phyloP scores from a whole-genome alignment of 1,140 invertebrate genomes.

The Bacillus rossius region DNA sequence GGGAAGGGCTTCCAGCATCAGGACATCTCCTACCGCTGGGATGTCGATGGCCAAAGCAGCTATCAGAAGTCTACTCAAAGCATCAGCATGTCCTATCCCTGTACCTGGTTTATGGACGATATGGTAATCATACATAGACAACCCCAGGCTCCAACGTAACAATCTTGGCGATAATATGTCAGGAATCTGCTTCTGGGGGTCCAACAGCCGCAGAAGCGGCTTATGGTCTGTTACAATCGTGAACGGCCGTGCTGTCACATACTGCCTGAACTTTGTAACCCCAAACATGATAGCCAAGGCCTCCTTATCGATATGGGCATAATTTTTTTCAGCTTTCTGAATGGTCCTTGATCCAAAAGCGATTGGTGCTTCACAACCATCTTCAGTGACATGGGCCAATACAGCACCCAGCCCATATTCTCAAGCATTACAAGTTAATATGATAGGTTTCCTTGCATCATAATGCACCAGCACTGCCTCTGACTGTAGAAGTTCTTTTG shows the following conservation, averaged over 20 bases:
- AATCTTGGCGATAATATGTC: too few relatives aligned
- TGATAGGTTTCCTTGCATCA: conserved; percentile 35
- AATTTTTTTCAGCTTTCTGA: conserved; percentile 39
- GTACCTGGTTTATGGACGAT: too few relatives aligned
- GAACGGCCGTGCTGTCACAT: conserved; percentile 46
- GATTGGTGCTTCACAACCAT: conserved; percentile 39
- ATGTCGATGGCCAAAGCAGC: too few relatives aligned
- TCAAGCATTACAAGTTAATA: conserved; percentile 45
- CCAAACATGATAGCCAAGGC: conserved; percentile 39
- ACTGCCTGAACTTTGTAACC: conserved; percentile 41
- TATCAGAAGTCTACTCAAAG: too few relatives aligned
- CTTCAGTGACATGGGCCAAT: conserved; percentile 38
- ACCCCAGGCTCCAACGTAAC: too few relatives aligned
- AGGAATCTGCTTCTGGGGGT: too few relatives aligned
- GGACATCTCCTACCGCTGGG: too few relatives aligned
- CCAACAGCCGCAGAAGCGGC: too few relatives aligned
- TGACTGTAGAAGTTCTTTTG: too few relatives aligned
- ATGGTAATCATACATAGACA: too few relatives aligned
- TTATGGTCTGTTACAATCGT: conserved; percentile 44
- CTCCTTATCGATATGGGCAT: conserved; percentile 44
- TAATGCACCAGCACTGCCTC: conserved; percentile 33
- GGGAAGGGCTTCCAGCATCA: too few relatives aligned
- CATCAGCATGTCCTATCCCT: too few relatives aligned
- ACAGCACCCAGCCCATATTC: conserved; percentile 43
- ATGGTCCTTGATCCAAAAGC: conserved; percentile 43